Percentiles rank a stretch among this genome's conserved stretches.
Conservation (phyloP, 2,797 vertebrate species). For the Sebastes variabilis region DNA sequence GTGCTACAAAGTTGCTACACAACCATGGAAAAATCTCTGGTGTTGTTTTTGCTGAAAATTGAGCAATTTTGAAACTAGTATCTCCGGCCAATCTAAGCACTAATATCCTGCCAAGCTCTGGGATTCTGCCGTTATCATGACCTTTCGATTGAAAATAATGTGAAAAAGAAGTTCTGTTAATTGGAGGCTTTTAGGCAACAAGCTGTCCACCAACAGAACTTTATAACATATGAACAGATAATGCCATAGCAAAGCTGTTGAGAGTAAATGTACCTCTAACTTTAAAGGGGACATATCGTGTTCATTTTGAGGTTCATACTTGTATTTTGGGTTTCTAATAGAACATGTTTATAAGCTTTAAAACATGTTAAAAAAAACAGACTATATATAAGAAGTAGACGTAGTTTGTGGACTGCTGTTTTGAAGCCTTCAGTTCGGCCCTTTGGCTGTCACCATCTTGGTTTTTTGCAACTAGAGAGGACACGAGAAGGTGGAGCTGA, state of each 20-base stretch:
- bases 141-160: conserved; percentile 1
- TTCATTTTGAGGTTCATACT: too few species aligned
- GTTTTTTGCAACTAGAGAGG: too few species aligned
- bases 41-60: conserved; percentile 21
- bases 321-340: background rate
- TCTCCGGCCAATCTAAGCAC: conserved; percentile 36
- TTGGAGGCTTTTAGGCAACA: background rate
- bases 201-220: background rate
- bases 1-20: conserved; percentile 13
- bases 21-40: background rate
- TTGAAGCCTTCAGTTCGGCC: too few species aligned
- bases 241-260: background rate
- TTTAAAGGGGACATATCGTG: too few species aligned
- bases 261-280: background rate
- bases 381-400: too few species aligned
- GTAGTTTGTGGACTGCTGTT: too few species aligned
- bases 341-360: too few species aligned
- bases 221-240: background rate
- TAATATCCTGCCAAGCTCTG: conserved; percentile 18
- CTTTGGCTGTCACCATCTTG: too few species aligned
- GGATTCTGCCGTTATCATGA: background rate
- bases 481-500: too few species aligned
- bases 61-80: conserved; percentile 16
- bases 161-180: background rate
- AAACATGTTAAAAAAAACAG: too few species aligned